phyloP scores from a whole-genome alignment of 2,888 invertebrate genomes.

The Callinectes sapidus region DNA sequence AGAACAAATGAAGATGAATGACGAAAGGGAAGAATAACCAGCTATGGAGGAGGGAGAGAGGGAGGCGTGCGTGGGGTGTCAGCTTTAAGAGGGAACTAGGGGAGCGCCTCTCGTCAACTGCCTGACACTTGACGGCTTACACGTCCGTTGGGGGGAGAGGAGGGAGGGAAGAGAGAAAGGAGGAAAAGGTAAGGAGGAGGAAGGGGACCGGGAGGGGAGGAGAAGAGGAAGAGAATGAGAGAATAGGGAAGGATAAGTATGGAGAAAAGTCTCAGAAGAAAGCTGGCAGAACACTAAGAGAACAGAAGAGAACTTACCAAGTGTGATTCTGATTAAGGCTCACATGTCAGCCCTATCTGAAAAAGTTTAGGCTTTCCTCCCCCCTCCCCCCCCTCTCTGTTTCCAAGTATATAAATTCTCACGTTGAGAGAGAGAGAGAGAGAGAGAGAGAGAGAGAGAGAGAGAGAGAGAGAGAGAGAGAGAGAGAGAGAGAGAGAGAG shows the following conservation, averaged over 20 bases:
- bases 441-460: too few relatives aligned
- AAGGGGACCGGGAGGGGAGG: not conserved
- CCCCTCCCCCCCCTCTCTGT: not conserved
- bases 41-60: conserved; percentile 10
- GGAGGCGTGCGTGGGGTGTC: not conserved
- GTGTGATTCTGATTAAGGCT: not conserved
- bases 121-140: conserved; percentile 14
- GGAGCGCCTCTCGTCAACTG: conserved; percentile 33
- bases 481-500: too few relatives aligned
- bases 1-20: not conserved
- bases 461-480: too few relatives aligned
- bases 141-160: not conserved
- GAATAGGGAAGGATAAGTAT: not conserved
- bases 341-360: not conserved
- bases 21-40: not conserved
- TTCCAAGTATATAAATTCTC: not conserved
- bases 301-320: not conserved
- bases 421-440: not conserved
- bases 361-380: not conserved
- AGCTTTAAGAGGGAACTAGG: conserved; percentile 26
- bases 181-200: not conserved
- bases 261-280: conserved; percentile 16
- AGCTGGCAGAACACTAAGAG: not conserved
- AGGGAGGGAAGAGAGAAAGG: not conserved
- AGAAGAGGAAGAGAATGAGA: not conserved